These are phyloP conservation scores for Trachythela sp. DNA, from an alignment of 64 coral and sea anemone genomes.

Conservation along the genomic window DNA sequence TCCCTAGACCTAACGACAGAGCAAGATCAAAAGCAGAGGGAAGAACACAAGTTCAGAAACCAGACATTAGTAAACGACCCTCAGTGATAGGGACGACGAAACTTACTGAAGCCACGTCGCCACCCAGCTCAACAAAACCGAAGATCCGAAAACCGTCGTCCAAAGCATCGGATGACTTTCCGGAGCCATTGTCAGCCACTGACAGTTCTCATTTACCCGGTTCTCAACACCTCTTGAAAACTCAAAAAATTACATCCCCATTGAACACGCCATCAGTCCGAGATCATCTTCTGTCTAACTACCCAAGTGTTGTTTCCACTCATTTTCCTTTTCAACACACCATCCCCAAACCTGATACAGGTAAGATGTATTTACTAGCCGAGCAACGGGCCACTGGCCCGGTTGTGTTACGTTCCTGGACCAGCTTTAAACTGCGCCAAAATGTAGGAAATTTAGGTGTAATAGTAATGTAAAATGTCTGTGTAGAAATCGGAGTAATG, in stretches of 20 bases:
- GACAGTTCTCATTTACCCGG: neutral
- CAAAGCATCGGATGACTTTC: neutral
- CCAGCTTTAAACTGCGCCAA: too few species aligned
- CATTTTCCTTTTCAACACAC: neutral
- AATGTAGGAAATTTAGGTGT: too few species aligned
- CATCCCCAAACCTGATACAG: neutral
- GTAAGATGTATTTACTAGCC: neutral
- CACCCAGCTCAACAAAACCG: neutral
- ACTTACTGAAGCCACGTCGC: neutral
- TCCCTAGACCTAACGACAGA: neutral
- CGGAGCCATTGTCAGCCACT: neutral
- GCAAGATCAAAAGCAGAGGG: constrained; percentile 10
- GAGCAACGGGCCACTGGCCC: too few species aligned
- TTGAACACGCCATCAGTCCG: neutral
- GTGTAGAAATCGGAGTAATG: too few species aligned
- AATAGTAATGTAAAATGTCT: too few species aligned
- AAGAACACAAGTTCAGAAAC: neutral
- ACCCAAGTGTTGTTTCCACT: neutral
- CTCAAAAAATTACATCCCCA: constrained; percentile 7
- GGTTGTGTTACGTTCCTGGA: too few species aligned
- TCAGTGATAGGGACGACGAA: neutral
- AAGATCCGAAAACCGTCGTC: neutral
- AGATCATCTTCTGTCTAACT: neutral
- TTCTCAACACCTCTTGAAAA: neutral
- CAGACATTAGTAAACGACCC: neutral